Base-by-base conservation (phyloP, 2,888 invertebrate genomes). In the Fragum whitleyi region DNA sequence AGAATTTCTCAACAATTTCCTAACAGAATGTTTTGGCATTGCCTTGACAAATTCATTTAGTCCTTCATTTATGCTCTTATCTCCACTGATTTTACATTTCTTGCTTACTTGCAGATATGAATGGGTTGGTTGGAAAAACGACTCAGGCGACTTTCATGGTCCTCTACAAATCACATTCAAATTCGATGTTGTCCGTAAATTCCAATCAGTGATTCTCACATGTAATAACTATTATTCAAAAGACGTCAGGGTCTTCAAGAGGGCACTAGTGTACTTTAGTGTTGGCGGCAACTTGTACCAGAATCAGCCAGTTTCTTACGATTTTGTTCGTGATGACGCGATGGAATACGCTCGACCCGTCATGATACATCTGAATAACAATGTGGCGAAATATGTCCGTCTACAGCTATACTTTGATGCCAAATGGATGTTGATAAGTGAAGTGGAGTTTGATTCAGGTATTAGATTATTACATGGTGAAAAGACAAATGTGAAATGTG, bases 361-460 rank as follows among this genome's bases (percentile, higher is more conserved):
- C 65, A 96, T 96, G 92, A 96, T 98, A 90, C 96, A 96, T 88
- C 95, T 98, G 47, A 96, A 97, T 91, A 96, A 97, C 91, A 95
- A 97, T 67, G 96, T 97, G 70, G 98, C 97, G 32, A 95, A 96
- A 91, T 97, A 96, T 95, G 96, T 98, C 79, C 96, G 92, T 94
- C 97, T 87, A 96, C 86, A 96, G 90, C 95, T 98, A 71, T 95
- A 95, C 87, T 98, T 97, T 93, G 96, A 97, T 2, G 96, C 97
- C 21, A 95, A 96, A 74, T 98, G 98, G 98, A 96, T 98, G 88
- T 96, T 98, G 94, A 96, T 98, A 91, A 97, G 97, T 94, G 98
- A 98, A 94, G 95, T 98, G 85, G 96, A 96, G 76, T 98, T 98
- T 94, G 96, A 96, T 90, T 97, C 97, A 90, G 96, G 97, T 97